Conservation (phyloP, 1,140 invertebrate species). For the Scylla paramamosain region DNA sequence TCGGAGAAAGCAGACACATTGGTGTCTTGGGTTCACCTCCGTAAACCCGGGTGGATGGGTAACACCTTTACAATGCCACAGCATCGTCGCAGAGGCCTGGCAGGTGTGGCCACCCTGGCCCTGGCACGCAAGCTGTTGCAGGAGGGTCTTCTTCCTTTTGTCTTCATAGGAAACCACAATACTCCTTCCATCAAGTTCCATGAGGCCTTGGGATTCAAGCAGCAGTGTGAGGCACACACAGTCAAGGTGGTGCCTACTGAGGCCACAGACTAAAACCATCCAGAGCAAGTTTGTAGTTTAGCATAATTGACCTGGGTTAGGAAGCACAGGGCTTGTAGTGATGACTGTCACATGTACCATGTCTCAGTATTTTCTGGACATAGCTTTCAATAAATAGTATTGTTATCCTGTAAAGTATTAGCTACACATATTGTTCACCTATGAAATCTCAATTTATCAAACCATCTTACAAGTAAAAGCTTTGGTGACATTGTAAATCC, state of each 20-base stretch:
- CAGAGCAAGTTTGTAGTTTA: neutral
- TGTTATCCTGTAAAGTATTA: too few relatives aligned
- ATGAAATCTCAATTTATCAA: too few relatives aligned
- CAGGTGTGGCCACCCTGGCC: neutral
- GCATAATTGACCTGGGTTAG: neutral
- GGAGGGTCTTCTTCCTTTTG: neutral
- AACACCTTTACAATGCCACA: neutral
- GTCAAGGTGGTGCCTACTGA: neutral
- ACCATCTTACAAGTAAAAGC: too few relatives aligned
- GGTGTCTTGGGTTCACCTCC: neutral
- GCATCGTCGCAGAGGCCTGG: neutral
- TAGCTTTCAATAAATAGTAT: too few relatives aligned
- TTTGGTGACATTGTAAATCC: too few relatives aligned
- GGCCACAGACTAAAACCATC: too few relatives aligned
- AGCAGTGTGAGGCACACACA: neutral
- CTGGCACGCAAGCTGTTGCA: neutral
- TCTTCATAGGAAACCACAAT: neutral
- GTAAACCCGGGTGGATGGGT: neutral
- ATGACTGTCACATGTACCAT: too few relatives aligned
- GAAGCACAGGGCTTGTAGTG: too few relatives aligned
- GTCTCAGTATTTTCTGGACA: too few relatives aligned
- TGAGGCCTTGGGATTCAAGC: neutral
- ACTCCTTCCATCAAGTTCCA: neutral
- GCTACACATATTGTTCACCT: too few relatives aligned
- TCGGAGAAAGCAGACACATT: neutral